phyloP scores from a whole-genome alignment of 2,113 vertebrate genomes.

The Hippocampus zosterae region DNA sequence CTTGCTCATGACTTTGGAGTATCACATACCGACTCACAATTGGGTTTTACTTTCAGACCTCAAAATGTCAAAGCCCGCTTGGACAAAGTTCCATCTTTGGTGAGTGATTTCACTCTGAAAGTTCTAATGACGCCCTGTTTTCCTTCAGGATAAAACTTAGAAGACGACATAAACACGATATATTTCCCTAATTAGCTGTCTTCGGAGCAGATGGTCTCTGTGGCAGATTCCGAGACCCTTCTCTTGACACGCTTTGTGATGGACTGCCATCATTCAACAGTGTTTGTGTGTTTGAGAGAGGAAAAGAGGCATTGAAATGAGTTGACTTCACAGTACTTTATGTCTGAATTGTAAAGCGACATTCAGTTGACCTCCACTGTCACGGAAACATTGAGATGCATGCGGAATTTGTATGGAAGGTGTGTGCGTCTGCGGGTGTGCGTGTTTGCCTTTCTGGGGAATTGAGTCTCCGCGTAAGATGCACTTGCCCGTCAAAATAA shows the following conservation, averaged over 20 bases:
- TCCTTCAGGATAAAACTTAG: conserved; percentile 10
- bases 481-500: conserved; percentile 40
- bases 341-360: conserved; percentile 32
- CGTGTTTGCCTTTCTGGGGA: conserved; percentile 25
- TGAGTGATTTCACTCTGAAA: conserved; percentile 12
- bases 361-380: conserved; percentile 26
- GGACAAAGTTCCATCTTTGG: conserved; percentile 6
- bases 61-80: not conserved
- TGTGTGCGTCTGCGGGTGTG: conserved; percentile 4
- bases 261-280: conserved; percentile 14
- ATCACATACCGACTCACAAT: not conserved
- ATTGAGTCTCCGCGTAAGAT: conserved; percentile 34
- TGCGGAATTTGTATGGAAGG: conserved; percentile 14
- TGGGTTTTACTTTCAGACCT: not conserved
- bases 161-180: conserved; percentile 5
- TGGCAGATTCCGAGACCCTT: conserved; percentile 14
- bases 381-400: conserved; percentile 18
- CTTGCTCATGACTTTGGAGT: not conserved
- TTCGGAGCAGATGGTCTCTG: conserved; percentile 43
- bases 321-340: conserved; percentile 29
- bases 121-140: conserved; percentile 3
- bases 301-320: conserved; percentile 26
- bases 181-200: conserved; percentile 12
- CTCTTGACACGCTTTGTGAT: conserved; percentile 28
- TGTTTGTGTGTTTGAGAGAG: not conserved